Evolutionary conservation across 2,113 vertebrate genomes (phyloP).

Genomic region (Sciurus niger): DNA sequence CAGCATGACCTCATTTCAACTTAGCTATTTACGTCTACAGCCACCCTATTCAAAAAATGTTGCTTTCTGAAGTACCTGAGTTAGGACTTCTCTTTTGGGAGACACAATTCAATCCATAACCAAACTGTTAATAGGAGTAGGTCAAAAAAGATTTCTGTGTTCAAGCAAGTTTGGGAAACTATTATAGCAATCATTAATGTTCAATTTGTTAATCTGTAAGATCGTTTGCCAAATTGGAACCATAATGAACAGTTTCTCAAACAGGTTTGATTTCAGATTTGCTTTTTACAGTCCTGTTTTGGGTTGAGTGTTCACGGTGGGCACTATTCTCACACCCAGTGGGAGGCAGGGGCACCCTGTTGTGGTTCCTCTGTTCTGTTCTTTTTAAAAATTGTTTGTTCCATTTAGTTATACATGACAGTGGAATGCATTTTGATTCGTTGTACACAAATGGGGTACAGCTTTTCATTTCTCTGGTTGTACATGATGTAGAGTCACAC

Average conservation of each 20-base stretch:
- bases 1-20: not conserved
- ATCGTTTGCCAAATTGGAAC: not conserved
- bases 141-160: not conserved
- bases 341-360: not conserved
- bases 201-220: not conserved
- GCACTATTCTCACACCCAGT: rapidly evolving
- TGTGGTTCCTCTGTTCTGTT: not conserved
- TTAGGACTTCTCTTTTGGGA: not conserved
- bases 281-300: not conserved
- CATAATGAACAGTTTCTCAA: not conserved
- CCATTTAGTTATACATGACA: too few relatives aligned
- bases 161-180: not conserved
- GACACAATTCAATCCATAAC: not conserved
- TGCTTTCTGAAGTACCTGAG: not conserved
- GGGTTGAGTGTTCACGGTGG: not conserved
- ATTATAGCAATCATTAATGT: not conserved
- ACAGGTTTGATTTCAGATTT: not conserved
- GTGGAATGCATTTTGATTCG: too few relatives aligned
- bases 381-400: too few relatives aligned
- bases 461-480: too few relatives aligned
- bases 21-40: not conserved
- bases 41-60: not conserved
- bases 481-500: too few relatives aligned
- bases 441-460: too few relatives aligned
- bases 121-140: not conserved